Percentiles rank a stretch among this genome's conserved stretches.
These are phyloP conservation scores for Catharus bicknelli DNA, from an alignment of 2,113 vertebrate genomes.

Conservation along the genomic window DNA sequence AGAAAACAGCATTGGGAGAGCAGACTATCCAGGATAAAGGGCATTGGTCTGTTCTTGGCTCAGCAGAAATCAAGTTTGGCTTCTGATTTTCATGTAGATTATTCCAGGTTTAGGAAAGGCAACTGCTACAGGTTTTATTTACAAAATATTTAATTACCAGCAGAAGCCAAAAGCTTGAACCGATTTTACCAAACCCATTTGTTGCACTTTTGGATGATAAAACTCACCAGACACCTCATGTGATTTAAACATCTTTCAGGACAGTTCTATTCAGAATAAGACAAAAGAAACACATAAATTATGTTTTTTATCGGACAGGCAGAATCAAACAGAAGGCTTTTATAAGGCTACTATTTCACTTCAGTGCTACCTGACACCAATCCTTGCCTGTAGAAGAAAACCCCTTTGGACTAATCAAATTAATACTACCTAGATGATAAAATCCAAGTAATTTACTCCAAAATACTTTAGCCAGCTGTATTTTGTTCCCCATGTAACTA, in stretches of 20 bases:
- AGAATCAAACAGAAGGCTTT: conserved; percentile 34
- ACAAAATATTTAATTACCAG: neutral
- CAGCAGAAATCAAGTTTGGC: neutral
- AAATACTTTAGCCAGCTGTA: conserved; percentile 2
- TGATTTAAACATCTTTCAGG: neutral
- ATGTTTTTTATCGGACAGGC: neutral
- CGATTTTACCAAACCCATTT: neutral
- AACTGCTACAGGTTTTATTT: neutral
- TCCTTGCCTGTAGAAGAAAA: neutral
- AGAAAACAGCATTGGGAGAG: conserved; percentile 13
- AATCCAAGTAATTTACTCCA: neutral
- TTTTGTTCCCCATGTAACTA: neutral
- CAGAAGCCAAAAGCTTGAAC: neutral
- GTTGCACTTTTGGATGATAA: neutral
- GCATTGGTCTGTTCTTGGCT: neutral
- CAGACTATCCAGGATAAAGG: conserved; percentile 42
- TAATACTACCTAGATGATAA: neutral
- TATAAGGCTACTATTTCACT: conserved; percentile 15
- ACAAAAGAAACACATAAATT: neutral
- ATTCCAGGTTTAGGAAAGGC: conserved; percentile 2
- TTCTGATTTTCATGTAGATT: conserved; percentile 12
- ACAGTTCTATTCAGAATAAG: neutral
- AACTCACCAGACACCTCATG: neutral
- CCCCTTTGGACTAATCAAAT: neutral
- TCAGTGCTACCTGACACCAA: neutral